Base-by-base conservation (phyloP, 2,888 invertebrate genomes). In the Rutpela maculata region DNA sequence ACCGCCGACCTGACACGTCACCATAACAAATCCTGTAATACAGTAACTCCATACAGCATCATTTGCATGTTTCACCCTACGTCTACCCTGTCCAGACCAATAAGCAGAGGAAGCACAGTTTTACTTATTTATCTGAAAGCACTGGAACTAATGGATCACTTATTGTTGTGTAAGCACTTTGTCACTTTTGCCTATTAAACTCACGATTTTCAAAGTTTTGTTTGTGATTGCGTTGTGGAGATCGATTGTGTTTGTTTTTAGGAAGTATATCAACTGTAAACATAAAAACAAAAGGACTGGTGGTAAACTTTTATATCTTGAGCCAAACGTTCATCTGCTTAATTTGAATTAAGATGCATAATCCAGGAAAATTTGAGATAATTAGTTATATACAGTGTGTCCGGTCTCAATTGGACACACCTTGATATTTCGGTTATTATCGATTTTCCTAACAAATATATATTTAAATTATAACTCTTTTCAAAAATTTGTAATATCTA, bases 1-100 rank as follows among this genome's bases (percentile, higher is more conserved):
- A 78, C 43, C 78, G 81, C 84, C 85, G 84, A 84, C 85, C 85
- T 82, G 80, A 80, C 80, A 76, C 81, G 82, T 76, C 79, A 80
- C 80, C 80, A 80, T 70, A 72, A 72, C 63, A 72, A 63, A 55
- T 72, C 55, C 72, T 55, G 63, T 72, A 72, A 72, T 72, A 63
- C 72, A 72, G 72, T 72, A 72, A 72, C 72, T 50, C 18, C 72
- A 71, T 63, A 72, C 50, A 72, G 22, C 69, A 57, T 72, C 72
- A 72, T 63, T 68, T 84, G 84, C 85, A 86, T 86, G 85, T 83
- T 85, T 81, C 84, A 83, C 83, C 85, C 84, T 79, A 73, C 80
- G 82, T 84, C 83, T 79, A 83, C 84, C 83, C 84, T 84, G 83
- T 84, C 81, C 83, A 83, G 81, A 84, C 72, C 55, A 56, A 62